Percentiles rank a stretch among this genome's conserved stretches.
Evolutionary conservation across 2,797 vertebrate species (phyloP).

Genomic region (Ptychadena robeensis): DNA sequence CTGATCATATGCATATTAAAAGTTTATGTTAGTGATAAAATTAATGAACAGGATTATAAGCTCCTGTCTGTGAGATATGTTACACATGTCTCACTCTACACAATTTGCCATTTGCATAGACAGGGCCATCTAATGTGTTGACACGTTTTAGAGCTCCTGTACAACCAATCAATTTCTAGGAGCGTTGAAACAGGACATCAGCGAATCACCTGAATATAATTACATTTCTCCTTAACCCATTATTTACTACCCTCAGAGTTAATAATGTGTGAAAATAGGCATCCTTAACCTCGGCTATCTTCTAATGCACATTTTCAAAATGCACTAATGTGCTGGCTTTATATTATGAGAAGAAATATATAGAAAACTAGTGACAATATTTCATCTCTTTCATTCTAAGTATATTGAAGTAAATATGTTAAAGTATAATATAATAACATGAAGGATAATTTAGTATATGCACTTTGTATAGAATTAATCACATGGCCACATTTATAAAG

Average conservation of each 20-base stretch:
- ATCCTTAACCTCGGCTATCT: conserved; percentile 23
- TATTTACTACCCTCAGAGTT: conserved; percentile 24
- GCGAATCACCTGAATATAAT: conserved; percentile 54
- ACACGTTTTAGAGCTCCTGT: conserved; percentile 58
- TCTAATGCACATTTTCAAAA: conserved; percentile 27
- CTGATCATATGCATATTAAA: conserved; percentile 94
- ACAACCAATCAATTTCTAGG: conserved; percentile 58
- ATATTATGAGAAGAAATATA: background rate
- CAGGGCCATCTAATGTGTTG: conserved; percentile 66
- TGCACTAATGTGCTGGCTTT: background rate
- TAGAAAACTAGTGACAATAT: background rate
- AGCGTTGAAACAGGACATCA: conserved; percentile 46
- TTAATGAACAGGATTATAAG: conserved; percentile 96
- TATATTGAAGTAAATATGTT: background rate
- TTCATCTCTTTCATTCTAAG: background rate
- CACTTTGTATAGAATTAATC: no score
- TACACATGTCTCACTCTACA: conserved; percentile 69
- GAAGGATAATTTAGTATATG: no score
- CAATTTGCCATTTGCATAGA: conserved; percentile 64
- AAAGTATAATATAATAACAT: background rate
- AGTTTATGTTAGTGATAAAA: conserved; percentile 99
- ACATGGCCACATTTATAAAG: no score
- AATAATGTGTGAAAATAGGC: conserved; percentile 38
- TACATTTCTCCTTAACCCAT: conserved; percentile 51
- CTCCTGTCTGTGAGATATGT: conserved; percentile 81